These are phyloP conservation scores for Tyrophagus putrescentiae DNA, from an alignment of 1,140 invertebrate species.

Conservation along the genomic window DNA sequence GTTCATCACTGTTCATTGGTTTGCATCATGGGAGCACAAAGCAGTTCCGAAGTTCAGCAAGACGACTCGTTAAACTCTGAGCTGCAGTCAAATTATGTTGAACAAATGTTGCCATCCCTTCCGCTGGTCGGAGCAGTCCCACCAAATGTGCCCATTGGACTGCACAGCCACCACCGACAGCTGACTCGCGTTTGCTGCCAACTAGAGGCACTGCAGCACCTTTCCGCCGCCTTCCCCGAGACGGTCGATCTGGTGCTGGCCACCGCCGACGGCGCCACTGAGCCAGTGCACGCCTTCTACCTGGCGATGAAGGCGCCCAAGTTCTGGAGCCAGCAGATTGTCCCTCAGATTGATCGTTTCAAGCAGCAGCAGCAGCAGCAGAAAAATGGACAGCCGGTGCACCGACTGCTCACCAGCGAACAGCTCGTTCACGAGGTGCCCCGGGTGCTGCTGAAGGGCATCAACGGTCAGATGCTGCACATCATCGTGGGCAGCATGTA, in stretches of 20 bases:
- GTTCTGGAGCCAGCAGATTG: conserved; percentile 3
- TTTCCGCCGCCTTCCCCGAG: no score
- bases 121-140: no score
- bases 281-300: conserved; percentile 1
- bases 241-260: conserved; percentile 1
- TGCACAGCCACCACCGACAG: no score
- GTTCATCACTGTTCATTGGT: no score
- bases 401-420: background rate
- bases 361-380: background rate
- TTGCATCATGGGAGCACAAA: no score
- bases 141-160: no score
- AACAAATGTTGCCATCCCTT: no score
- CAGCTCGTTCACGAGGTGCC: background rate
- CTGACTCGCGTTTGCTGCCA: no score
- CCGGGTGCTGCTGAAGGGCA: background rate
- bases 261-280: background rate
- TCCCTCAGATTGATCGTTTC: background rate
- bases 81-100: no score
- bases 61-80: no score
- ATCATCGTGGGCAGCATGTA: background rate
- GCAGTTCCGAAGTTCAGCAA: no score
- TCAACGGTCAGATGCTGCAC: background rate
- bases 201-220: no score
- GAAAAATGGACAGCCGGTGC: background rate
- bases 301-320: conserved; percentile 6